These are phyloP conservation scores for Psittacula derbiana DNA, from an alignment of 2,797 vertebrate species.

Conservation along the genomic window DNA sequence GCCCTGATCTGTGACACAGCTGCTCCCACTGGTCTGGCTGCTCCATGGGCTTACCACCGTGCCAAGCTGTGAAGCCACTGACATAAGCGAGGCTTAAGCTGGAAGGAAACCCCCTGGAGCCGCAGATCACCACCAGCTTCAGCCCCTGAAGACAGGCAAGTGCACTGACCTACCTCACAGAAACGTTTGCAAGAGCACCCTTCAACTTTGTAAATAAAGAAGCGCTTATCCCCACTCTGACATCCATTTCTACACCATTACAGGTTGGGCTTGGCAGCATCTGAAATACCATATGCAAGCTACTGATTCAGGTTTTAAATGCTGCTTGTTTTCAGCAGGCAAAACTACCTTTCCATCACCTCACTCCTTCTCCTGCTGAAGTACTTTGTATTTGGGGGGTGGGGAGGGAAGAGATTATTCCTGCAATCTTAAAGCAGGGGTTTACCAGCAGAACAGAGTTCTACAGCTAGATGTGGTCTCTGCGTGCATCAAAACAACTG, in stretches of 20 bases:
- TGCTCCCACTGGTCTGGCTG: not conserved
- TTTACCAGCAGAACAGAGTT: not conserved
- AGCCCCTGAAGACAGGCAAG: not conserved
- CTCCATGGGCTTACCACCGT: accelerated
- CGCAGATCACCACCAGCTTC: not conserved
- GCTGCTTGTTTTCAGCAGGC: not conserved
- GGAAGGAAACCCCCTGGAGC: not conserved
- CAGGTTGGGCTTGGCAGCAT: not conserved
- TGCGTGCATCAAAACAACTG: not conserved
- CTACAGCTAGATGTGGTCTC: not conserved
- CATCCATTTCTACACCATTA: not conserved
- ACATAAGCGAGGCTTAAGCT: not conserved
- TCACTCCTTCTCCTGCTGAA: not conserved
- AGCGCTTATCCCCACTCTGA: not conserved
- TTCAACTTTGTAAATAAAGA: accelerated
- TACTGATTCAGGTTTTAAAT: not conserved
- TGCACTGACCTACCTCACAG: not conserved
- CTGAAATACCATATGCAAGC: not conserved
- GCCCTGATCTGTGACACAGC: not conserved
- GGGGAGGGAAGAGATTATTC: not conserved
- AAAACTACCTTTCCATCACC: not conserved
- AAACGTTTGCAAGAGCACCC: not conserved
- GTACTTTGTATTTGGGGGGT: not conserved
- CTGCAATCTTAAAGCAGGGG: not conserved
- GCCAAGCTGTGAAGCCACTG: accelerated